A percentile compares a stretch with the other conserved stretches of the same genome.
Conservation (phyloP, 2,113 vertebrate genomes). For the Urocolius indicus region DNA sequence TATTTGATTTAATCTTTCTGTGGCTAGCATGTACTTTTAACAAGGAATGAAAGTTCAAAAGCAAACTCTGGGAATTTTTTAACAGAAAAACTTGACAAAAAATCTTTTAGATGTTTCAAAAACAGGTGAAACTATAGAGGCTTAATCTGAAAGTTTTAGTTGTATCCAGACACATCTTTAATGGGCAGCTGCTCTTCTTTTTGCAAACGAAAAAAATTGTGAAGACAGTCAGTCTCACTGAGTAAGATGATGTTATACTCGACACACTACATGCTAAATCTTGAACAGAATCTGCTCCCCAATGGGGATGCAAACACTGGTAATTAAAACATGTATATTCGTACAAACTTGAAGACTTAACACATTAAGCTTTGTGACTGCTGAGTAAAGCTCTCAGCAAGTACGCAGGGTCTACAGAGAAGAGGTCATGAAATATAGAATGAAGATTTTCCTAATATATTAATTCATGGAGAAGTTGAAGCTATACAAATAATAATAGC, state of each 20-base stretch:
- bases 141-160: not conserved
- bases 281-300: not conserved
- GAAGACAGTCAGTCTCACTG: not conserved
- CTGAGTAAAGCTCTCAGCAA: not conserved
- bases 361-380: not conserved
- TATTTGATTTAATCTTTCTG: not conserved
- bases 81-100: not conserved
- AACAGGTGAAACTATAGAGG: not conserved
- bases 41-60: not conserved
- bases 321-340: not conserved
- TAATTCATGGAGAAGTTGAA: not conserved
- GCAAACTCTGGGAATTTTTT: not conserved
- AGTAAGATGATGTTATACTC: not conserved
- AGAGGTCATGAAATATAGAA: not conserved
- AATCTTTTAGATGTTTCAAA: not conserved
- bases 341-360: not conserved
- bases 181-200: not conserved
- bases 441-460: not conserved
- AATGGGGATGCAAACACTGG: not conserved
- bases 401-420: not conserved
- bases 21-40: not conserved
- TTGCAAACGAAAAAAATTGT: not conserved
- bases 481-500: not conserved
- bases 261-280: not conserved
- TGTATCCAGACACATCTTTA: not conserved